A percentile compares a stretch with the other conserved stretches of the same genome.
Conservation (phyloP, 2,888 invertebrate species). For the Anthrax anthrax region DNA sequence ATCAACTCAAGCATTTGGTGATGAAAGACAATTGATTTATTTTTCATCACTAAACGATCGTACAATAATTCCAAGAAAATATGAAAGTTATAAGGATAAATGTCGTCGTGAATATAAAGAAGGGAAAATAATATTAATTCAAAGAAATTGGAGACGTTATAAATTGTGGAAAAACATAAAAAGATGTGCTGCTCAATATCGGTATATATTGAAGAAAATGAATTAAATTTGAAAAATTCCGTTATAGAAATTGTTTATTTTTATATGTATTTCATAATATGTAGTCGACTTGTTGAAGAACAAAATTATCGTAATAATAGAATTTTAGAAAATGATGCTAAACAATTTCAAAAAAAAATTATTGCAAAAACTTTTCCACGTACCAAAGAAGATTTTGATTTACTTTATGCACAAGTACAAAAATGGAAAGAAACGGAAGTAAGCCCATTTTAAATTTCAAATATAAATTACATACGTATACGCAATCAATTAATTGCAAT, state of each 20-base stretch:
- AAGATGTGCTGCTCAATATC: conserved; percentile 37
- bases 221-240: not conserved
- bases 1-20: conserved; percentile 28
- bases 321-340: conserved; percentile 38
- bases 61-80: conserved; percentile 44
- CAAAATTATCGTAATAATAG: conserved; percentile 32
- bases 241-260: not conserved
- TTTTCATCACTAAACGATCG: conserved; percentile 49
- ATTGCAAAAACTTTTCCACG: conserved; percentile 55
- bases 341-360: conserved; percentile 41
- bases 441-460: not conserved
- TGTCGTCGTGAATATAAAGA: conserved; percentile 41
- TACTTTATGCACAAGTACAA: conserved; percentile 44
- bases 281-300: conserved; percentile 40
- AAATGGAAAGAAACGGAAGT: conserved; percentile 31
- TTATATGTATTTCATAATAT: conserved; percentile 23
- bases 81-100: conserved; percentile 51
- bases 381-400: conserved; percentile 56
- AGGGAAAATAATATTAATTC: conserved; percentile 46
- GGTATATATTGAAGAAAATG: conserved; percentile 18
- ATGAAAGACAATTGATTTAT: conserved; percentile 25
- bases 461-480: not conserved
- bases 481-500: not conserved
- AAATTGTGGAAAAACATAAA: conserved; percentile 36
- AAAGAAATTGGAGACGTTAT: conserved; percentile 37